Evolutionary conservation across 2,888 invertebrate genomes (phyloP).

Genomic region (Chymomyza amoena): DNA sequence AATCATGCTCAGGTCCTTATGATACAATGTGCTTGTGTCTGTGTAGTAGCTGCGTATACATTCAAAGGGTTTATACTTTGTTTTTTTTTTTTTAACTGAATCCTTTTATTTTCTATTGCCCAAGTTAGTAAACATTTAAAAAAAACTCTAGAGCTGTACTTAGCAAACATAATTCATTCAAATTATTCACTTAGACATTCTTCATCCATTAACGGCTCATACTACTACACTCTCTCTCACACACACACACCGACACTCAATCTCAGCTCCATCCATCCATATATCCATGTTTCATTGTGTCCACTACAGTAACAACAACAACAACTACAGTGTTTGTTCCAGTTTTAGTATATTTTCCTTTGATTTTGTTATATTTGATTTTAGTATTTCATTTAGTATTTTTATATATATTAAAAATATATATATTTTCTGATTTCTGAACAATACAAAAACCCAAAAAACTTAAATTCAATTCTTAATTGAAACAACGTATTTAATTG

Average conservation of each 20-base stretch:
- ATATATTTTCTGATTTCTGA: constrained; percentile 42
- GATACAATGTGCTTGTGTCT: constrained; percentile 66
- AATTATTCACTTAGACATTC: constrained; percentile 43
- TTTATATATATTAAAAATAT: neutral
- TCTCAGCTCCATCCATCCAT: too few relatives aligned
- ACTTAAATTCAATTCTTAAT: constrained; percentile 66
- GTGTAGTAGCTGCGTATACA: constrained; percentile 58
- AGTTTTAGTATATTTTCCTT: constrained; percentile 32
- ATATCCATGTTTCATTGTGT: neutral
- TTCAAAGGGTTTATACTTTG: constrained; percentile 33
- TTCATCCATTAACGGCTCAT: constrained; percentile 24
- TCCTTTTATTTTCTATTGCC: constrained; percentile 18
- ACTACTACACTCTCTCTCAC: too few relatives aligned
- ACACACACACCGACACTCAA: too few relatives aligned
- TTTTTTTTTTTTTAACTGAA: constrained; percentile 21
- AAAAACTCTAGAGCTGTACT: constrained; percentile 23
- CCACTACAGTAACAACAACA: neutral
- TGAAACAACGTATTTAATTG: constrained; percentile 79
- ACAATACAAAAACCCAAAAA: constrained; percentile 40
- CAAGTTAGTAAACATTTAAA: constrained; percentile 19
- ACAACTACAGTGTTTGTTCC: constrained; percentile 3
- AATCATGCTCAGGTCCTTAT: constrained; percentile 29
- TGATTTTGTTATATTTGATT: constrained; percentile 33
- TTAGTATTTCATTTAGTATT: neutral
- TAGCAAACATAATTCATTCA: constrained; percentile 16